These are phyloP conservation scores for Drosophila hawaiiensis DNA, from an alignment of 2,888 invertebrate genomes.

Conservation along the genomic window DNA sequence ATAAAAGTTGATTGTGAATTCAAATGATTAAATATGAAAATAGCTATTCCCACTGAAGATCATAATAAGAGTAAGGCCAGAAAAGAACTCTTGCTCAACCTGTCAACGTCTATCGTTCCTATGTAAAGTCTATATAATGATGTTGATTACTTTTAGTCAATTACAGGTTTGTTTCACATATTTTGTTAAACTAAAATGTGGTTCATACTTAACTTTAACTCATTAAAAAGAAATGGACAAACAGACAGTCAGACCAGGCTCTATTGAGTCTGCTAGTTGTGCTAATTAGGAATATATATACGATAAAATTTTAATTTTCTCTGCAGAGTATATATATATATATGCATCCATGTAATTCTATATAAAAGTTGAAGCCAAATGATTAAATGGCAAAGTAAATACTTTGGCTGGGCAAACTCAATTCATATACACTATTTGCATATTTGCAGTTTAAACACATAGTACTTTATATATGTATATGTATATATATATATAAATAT, in stretches of 20 bases:
- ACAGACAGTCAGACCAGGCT: neutral
- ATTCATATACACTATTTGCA: slow-evolving; percentile 44
- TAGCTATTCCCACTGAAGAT: rapidly evolving
- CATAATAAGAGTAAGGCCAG: neutral
- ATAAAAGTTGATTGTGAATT: neutral
- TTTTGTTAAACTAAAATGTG: neutral
- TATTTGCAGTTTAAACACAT: slow-evolving; percentile 46
- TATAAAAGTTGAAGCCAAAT: neutral
- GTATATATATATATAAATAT: neutral
- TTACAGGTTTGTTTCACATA: neutral
- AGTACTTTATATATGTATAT: neutral
- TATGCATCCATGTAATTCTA: neutral
- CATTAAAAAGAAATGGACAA: neutral
- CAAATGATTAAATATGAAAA: slow-evolving; percentile 19
- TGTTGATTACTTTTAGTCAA: neutral
- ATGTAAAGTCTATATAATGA: neutral
- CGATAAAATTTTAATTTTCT: neutral
- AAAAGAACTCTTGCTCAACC: neutral
- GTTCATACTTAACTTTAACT: neutral
- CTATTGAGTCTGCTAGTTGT: neutral
- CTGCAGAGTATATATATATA: neutral
- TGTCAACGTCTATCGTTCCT: neutral
- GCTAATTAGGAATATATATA: neutral
- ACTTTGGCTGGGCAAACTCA: slow-evolving; percentile 25
- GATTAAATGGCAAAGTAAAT: slow-evolving; percentile 18